Conservation (phyloP, 2,797 vertebrate genomes). For the Denticeps clupeoides region DNA sequence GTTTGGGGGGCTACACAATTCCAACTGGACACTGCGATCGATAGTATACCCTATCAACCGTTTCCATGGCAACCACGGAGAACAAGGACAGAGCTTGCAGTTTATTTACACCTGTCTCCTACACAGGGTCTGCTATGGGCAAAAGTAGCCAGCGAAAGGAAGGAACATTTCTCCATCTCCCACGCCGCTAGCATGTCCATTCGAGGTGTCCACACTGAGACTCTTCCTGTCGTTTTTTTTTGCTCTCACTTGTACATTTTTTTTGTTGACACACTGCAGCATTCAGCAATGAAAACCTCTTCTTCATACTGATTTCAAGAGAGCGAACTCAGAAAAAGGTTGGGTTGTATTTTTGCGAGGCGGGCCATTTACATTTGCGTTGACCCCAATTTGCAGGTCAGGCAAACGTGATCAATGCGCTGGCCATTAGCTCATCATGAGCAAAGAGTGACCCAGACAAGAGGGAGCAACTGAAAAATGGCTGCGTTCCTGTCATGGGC, state of each 20-base stretch:
- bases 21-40: constrained; percentile 68
- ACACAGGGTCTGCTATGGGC: constrained; percentile 46
- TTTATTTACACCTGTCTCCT: constrained; percentile 68
- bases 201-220: constrained; percentile 4
- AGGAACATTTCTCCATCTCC: constrained; percentile 31
- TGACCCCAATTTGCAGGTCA: constrained; percentile 65
- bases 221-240: constrained; percentile 7
- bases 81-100: constrained; percentile 65
- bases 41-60: constrained; percentile 73
- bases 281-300: not conserved
- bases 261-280: not conserved
- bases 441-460: constrained; percentile 24
- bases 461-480: constrained; percentile 19
- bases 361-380: constrained; percentile 43
- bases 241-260: not conserved
- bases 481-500: constrained; percentile 6
- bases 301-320: not conserved
- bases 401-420: constrained; percentile 53
- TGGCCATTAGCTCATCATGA: constrained; percentile 44
- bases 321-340: no score
- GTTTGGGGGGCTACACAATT: constrained; percentile 55
- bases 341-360: constrained; percentile 20
- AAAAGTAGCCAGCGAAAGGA: constrained; percentile 47
- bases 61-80: constrained; percentile 68
- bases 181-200: no score